phyloP scores from a whole-genome alignment of 2,797 vertebrate genomes.

The Molothrus ater region DNA sequence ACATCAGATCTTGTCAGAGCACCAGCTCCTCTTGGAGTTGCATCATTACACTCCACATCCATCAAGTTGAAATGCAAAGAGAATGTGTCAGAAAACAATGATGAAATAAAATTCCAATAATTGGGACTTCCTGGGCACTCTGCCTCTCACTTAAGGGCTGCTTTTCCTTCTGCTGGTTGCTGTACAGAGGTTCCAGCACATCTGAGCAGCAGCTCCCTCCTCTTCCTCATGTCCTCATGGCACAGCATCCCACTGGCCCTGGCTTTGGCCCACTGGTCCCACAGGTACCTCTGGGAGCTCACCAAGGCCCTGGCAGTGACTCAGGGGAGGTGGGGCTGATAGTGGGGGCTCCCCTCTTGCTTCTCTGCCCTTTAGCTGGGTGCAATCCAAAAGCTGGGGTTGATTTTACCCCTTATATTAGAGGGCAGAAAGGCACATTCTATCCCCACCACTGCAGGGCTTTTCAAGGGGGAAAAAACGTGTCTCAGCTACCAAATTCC shows the following conservation, averaged over 20 bases:
- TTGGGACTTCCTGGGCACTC: background rate
- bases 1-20: background rate
- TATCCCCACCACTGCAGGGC: accelerated
- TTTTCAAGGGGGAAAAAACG: background rate
- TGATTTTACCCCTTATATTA: background rate
- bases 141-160: background rate
- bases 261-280: background rate
- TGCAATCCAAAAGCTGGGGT: background rate
- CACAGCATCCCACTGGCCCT: background rate
- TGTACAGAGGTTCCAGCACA: background rate
- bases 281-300: accelerated
- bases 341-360: background rate
- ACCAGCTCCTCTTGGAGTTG: background rate
- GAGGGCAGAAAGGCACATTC: background rate
- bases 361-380: background rate
- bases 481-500: background rate
- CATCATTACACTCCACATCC: background rate
- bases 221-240: accelerated
- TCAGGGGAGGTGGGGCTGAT: background rate
- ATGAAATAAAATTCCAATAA: background rate
- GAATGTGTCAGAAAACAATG: background rate
- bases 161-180: background rate
- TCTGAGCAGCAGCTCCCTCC: background rate
- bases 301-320: accelerated
- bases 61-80: background rate